A percentile compares a stretch with the other conserved stretches of the same genome.
phyloP scores from a whole-genome alignment of 2,113 vertebrate genomes.

The Gymnobelideus leadbeateri region DNA sequence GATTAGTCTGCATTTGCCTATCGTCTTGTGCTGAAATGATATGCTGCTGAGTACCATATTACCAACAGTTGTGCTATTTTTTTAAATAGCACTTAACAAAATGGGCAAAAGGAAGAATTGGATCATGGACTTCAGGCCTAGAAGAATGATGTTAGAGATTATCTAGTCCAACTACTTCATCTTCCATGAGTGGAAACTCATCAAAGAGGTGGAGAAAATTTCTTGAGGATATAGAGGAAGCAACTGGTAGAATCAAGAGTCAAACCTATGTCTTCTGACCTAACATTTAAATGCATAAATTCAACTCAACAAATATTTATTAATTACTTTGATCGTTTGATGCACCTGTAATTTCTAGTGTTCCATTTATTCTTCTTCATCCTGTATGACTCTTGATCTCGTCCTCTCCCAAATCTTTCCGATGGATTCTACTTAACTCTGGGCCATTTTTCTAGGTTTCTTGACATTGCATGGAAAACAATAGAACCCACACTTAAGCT shows the following conservation, averaged over 20 bases:
- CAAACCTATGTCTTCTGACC: not conserved
- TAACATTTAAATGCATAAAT: not conserved
- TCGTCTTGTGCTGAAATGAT: not conserved
- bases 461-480: not conserved
- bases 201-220: not conserved
- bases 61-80: not conserved
- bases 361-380: not conserved
- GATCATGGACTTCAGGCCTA: not conserved
- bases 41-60: not conserved
- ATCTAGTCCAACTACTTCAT: not conserved
- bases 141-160: not conserved
- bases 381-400: not conserved
- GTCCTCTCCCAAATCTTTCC: not conserved
- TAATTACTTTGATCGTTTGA: not conserved
- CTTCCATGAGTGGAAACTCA: not conserved
- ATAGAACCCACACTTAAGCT: not conserved
- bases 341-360: not conserved
- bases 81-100: not conserved
- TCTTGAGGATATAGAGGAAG: not conserved
- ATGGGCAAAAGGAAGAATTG: not conserved
- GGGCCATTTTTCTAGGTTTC: not conserved
- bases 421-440: not conserved
- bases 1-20: not conserved
- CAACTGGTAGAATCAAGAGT: not conserved
- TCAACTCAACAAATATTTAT: not conserved